phyloP scores from a whole-genome alignment of 2,888 invertebrate genomes.

The Hypomecis atomaria region DNA sequence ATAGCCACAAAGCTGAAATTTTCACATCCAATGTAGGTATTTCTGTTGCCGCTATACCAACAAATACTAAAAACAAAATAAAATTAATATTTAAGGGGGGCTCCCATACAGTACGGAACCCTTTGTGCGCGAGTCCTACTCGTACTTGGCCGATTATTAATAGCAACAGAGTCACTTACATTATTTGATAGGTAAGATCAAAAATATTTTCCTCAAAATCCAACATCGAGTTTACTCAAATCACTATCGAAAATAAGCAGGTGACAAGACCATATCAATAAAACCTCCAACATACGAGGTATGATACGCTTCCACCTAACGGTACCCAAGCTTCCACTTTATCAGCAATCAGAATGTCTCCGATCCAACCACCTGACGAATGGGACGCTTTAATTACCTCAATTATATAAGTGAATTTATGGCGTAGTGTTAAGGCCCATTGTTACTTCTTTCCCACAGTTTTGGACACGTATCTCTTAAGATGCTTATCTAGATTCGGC shows the following conservation, averaged over 20 bases:
- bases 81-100: too few species aligned
- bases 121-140: too few species aligned
- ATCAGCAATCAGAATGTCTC: slow-evolving; percentile 51
- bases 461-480: slow-evolving; percentile 66
- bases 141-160: too few species aligned
- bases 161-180: too few species aligned
- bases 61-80: too few species aligned
- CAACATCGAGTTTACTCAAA: background rate
- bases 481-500: slow-evolving; percentile 67
- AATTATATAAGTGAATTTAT: slow-evolving; percentile 74
- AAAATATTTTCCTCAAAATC: background rate
- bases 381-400: slow-evolving; percentile 63
- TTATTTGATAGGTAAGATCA: background rate
- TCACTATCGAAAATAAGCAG: slow-evolving; percentile 11
- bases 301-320: slow-evolving; percentile 31
- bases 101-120: too few species aligned
- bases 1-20: too few species aligned
- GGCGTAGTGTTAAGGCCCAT: slow-evolving; percentile 60
- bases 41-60: too few species aligned
- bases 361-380: slow-evolving; percentile 48
- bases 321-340: slow-evolving; percentile 23
- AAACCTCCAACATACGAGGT: slow-evolving; percentile 23
- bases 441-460: slow-evolving; percentile 73
- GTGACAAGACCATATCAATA: slow-evolving; percentile 21
- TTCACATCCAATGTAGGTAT: too few species aligned